Percentiles rank a stretch among this genome's conserved stretches.
Evolutionary conservation across 2,797 vertebrate species (phyloP).

Genomic region (Rhabdomys pumilio): DNA sequence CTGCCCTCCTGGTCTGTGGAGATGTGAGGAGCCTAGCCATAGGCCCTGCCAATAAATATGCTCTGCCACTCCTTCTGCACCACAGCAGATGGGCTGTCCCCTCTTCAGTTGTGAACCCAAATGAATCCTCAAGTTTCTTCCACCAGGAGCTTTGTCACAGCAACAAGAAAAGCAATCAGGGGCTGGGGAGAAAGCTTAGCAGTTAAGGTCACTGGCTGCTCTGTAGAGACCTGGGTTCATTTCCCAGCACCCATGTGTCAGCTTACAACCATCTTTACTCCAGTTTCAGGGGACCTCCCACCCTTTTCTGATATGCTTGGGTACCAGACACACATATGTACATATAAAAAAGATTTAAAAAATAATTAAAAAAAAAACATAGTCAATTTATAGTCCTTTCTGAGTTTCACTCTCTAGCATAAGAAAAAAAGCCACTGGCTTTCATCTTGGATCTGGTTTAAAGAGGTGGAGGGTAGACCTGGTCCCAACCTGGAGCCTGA

Average conservation of each 20-base stretch:
- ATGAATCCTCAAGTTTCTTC: background rate
- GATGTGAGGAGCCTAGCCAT: background rate
- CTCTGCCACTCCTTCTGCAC: background rate
- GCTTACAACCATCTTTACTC: background rate
- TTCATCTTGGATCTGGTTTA: background rate
- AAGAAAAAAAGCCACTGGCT: background rate
- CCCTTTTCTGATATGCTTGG: background rate
- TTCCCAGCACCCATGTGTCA: background rate
- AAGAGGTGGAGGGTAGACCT: background rate
- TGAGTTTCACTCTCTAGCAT: background rate
- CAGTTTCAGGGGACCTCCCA: background rate
- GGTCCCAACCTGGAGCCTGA: background rate
- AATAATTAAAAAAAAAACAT: background rate
- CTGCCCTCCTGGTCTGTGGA: background rate
- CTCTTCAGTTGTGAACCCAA: background rate
- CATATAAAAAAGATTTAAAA: background rate
- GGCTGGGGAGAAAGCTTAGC: background rate
- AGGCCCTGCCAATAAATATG: background rate
- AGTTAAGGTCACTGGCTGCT: background rate
- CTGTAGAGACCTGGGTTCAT: background rate
- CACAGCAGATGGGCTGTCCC: background rate
- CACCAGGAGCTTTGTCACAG: background rate
- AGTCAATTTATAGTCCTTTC: background rate
- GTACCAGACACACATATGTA: background rate
- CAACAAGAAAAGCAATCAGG: background rate